phyloP scores from a whole-genome alignment of 2,888 invertebrate species.

The Drosophila maculinotata region DNA sequence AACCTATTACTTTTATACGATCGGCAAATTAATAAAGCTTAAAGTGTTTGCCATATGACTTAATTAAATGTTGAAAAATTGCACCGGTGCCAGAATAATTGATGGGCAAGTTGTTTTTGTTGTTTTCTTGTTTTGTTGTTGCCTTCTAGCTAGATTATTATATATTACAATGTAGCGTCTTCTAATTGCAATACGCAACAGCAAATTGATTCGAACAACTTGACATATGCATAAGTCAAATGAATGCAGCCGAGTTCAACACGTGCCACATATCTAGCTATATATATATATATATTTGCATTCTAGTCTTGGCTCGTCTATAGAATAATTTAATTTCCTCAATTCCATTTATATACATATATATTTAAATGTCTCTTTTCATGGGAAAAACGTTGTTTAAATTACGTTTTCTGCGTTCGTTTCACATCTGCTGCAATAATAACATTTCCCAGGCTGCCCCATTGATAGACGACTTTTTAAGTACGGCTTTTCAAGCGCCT shows the following conservation, averaged over 20 bases:
- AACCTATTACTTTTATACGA: slow-evolving; percentile 62
- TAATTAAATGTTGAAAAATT: slow-evolving; percentile 76
- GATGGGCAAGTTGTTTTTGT: slow-evolving; percentile 35
- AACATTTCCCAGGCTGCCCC: slow-evolving; percentile 29
- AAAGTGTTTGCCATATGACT: slow-evolving; percentile 67
- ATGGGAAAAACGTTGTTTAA: too few relatives aligned
- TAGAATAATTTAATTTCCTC: too few relatives aligned
- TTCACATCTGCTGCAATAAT: neutral
- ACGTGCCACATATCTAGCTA: neutral
- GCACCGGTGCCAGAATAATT: slow-evolving; percentile 58
- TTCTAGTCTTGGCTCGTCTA: too few relatives aligned
- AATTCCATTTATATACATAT: too few relatives aligned
- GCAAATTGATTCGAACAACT: slow-evolving; percentile 34
- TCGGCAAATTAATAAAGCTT: slow-evolving; percentile 74
- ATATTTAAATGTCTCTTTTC: too few relatives aligned
- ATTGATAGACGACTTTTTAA: neutral
- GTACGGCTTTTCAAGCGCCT: neutral
- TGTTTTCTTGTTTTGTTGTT: slow-evolving; percentile 1
- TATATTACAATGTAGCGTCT: slow-evolving; percentile 2
- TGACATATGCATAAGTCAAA: slow-evolving; percentile 6
- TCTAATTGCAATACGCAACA: slow-evolving; percentile 11
- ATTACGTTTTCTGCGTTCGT: too few relatives aligned
- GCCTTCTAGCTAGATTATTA: neutral
- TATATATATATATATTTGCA: neutral
- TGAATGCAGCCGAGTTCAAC: neutral